phyloP scores from a whole-genome alignment of 1,140 invertebrate genomes.

The Andrena cerasifolii region DNA sequence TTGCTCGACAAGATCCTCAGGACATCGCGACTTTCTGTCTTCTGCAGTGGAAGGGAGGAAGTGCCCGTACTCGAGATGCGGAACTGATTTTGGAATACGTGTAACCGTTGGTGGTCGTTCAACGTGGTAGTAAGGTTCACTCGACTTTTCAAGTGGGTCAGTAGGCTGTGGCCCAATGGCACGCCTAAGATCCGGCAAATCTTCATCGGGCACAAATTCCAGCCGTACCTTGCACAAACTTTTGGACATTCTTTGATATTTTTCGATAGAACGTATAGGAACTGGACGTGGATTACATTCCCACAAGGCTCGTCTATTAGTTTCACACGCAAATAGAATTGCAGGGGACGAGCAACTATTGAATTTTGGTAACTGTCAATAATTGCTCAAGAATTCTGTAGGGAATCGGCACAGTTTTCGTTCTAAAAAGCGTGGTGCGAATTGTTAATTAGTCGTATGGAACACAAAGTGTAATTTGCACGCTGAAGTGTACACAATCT shows the following conservation, averaged over 20 bases:
- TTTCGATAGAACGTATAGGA: background rate
- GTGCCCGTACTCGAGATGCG: background rate
- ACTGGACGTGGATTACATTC: background rate
- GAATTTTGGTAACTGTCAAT: background rate
- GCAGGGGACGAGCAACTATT: background rate
- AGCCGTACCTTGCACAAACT: conserved; percentile 47
- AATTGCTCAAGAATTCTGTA: background rate
- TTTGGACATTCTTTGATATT: conserved; percentile 2
- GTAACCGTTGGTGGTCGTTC: background rate
- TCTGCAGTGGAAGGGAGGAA: background rate
- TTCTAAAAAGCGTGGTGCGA: background rate
- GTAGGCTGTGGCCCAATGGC: conserved; percentile 72
- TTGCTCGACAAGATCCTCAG: background rate
- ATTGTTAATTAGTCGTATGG: background rate
- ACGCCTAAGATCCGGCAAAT: conserved; percentile 61
- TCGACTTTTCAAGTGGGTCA: conserved; percentile 70
- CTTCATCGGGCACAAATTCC: conserved; percentile 55
- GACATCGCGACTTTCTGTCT: background rate
- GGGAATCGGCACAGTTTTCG: background rate
- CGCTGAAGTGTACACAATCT: background rate
- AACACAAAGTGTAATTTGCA: background rate
- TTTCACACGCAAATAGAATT: background rate
- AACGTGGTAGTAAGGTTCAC: conserved; percentile 13
- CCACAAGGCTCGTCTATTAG: background rate
- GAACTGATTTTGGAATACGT: conserved; percentile 8